Evolutionary conservation across 2,113 vertebrate species (phyloP).

Genomic region (Carlito syrichta): DNA sequence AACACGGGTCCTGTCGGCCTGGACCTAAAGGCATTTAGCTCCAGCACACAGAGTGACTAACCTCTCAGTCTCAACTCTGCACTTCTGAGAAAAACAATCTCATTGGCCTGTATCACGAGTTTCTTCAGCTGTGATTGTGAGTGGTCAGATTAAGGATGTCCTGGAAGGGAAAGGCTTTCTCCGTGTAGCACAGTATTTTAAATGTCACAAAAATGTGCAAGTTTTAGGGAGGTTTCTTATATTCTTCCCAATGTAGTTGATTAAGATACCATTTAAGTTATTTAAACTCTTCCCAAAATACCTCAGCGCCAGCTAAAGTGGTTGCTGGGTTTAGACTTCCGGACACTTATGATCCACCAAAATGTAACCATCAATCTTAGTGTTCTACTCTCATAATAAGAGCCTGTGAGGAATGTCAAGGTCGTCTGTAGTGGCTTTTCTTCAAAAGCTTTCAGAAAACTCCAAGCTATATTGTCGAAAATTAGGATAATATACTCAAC

Average conservation of each 20-base stretch:
- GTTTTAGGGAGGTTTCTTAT: neutral
- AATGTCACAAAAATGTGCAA: neutral
- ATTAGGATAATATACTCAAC: neutral
- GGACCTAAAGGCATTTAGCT: neutral
- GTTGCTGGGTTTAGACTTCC: neutral
- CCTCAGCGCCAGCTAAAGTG: neutral
- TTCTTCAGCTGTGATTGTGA: neutral
- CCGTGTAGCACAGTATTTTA: neutral
- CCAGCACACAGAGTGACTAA: neutral
- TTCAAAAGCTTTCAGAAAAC: conserved; percentile 8
- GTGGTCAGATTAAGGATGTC: too few species aligned
- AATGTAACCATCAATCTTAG: neutral
- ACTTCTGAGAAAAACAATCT: neutral
- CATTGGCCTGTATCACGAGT: neutral
- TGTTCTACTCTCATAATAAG: neutral
- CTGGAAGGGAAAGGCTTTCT: neutral
- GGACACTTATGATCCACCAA: neutral
- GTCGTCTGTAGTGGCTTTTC: neutral
- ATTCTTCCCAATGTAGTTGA: neutral
- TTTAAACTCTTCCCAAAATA: neutral
- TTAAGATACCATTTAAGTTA: neutral
- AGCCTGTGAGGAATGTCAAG: neutral
- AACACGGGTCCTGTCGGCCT: neutral
- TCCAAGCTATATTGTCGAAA: neutral
- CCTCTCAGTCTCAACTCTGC: neutral